phyloP scores from a whole-genome alignment of 2,113 vertebrate genomes.

The Scopus umbretta region DNA sequence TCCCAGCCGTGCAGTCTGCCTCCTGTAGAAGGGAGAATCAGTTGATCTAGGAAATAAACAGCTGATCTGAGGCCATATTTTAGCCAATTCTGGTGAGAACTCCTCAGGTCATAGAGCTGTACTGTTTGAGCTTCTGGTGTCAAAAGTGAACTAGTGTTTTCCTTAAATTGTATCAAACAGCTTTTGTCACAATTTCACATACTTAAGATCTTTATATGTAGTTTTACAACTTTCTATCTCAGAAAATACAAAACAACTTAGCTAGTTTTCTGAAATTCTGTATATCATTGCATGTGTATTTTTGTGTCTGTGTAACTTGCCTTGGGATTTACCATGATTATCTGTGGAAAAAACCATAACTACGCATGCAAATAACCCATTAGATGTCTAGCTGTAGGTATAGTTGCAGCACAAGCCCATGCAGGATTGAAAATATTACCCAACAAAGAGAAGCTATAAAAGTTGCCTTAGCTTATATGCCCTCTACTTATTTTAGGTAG shows the following conservation, averaged over 20 bases:
- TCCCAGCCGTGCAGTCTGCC: background rate
- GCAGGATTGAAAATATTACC: constrained; percentile 28
- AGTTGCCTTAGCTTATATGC: background rate
- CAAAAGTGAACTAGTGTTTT: background rate
- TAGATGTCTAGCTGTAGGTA: constrained; percentile 39
- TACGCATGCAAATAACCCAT: background rate
- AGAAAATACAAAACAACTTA: background rate
- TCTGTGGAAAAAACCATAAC: background rate
- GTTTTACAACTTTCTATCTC: background rate
- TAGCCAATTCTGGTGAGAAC: background rate
- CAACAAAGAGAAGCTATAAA: background rate
- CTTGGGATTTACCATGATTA: constrained; percentile 20
- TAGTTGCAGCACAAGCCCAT: constrained; percentile 31
- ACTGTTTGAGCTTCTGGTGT: background rate
- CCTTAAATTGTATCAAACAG: background rate
- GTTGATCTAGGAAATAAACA: background rate
- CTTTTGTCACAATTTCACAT: background rate
- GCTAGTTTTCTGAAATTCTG: background rate
- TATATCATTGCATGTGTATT: background rate
- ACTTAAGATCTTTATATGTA: background rate
- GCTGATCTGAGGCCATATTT: background rate
- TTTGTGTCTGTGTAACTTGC: background rate
- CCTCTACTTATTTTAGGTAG: background rate
- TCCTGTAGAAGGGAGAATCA: background rate
- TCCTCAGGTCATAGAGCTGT: background rate